Evolutionary conservation across 2,888 invertebrate species (phyloP), one percentile per base, ranked within the genome.

Genomic region (Ectemnius cavifrons): DNA sequence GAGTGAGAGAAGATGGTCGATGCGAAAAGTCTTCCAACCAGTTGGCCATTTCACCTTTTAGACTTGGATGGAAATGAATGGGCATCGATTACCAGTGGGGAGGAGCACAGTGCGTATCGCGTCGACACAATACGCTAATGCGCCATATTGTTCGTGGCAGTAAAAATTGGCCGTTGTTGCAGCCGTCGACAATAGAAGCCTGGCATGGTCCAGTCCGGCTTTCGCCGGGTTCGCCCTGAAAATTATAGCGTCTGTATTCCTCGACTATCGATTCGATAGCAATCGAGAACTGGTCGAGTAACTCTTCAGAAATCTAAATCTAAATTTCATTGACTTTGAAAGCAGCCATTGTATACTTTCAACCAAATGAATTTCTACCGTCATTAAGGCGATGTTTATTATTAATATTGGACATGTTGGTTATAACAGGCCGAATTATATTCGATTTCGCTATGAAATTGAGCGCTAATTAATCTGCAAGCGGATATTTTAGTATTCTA

Each of bases 81-180:
- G 62, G 78, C 84, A 85, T 87, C 87, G 86, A 87, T 86, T 85
- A 85, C 86, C 82, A 79, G 77, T 69, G 37, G 72, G 71, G 79
- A 75, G 79, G 79, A 75, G 81, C 77, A 71, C 77, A 75, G 62
- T 80, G 73, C 63, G 77, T 72, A 63, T 70, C 68, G 37, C 23
- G 68, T 14, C 63, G 63, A 78, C 78, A 89, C 90, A 90, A 90
- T 89, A 80, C 89, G 82, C 90, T 90, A 90, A 90, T 90, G 90
- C 89, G 86, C 84, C 89, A 86, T 85, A 90, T 90, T 90, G 90
- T 90, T 90, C 90, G 87, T 72, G 80, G 63, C 75, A 70, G 85
- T 78, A 90, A 90, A 90, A 90, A 90, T 90, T 89, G 88, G 83
- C 85, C 86, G 89, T 89, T 89, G 90, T 90, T 90, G 90, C 80